These are phyloP conservation scores for Cyphomyrus discorhynchus DNA, from an alignment of 2,113 vertebrate genomes.

Conservation along the genomic window DNA sequence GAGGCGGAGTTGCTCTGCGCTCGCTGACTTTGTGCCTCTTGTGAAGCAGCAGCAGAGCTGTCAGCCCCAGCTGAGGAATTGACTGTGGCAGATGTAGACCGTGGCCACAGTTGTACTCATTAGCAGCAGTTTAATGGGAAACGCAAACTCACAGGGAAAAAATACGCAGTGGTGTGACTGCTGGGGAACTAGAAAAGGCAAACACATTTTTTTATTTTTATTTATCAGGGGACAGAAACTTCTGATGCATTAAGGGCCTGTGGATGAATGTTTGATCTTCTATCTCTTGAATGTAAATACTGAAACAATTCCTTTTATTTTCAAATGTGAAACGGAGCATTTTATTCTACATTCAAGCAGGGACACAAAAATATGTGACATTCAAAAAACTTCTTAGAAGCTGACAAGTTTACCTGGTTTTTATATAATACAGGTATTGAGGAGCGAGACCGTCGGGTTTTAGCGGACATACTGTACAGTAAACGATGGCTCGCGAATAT, in stretches of 20 bases:
- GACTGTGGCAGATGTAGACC: conserved; percentile 18
- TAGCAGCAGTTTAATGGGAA: conserved; percentile 35
- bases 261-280: background rate
- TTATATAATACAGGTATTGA: background rate
- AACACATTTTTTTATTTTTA: background rate
- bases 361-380: background rate
- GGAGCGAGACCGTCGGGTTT: background rate
- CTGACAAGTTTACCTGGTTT: background rate
- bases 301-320: background rate
- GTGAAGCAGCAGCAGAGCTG: background rate
- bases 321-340: background rate
- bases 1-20: background rate
- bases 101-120: conserved; percentile 31
- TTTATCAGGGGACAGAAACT: background rate
- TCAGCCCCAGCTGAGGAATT: conserved; percentile 28
- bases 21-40: background rate
- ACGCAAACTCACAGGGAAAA: conserved; percentile 13
- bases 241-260: background rate
- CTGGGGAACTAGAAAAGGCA: background rate
- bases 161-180: background rate
- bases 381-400: too few relatives aligned
- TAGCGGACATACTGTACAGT: background rate
- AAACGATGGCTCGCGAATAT: background rate
- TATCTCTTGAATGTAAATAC: background rate
- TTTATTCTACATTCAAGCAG: background rate